phyloP scores from a whole-genome alignment of 1,140 invertebrate genomes.

The Ceratina calcarata region DNA sequence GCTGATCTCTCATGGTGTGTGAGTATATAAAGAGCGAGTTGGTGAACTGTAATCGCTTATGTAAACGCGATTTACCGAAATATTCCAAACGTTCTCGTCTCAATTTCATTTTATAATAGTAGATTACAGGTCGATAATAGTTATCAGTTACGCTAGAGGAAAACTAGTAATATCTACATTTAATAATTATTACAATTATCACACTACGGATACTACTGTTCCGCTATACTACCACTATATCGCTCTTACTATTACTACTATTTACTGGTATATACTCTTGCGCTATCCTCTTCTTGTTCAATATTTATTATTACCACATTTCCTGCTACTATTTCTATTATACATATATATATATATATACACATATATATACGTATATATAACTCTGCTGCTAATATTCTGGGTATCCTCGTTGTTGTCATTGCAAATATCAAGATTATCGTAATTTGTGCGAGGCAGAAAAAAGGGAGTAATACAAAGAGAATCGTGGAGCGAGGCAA shows the following conservation, averaged over 20 bases:
- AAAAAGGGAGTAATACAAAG: conserved; percentile 16
- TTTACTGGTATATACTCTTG: conserved; percentile 51
- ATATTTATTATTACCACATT: conserved; percentile 50
- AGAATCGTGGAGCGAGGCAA: conserved; percentile 27
- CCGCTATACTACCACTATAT: conserved; percentile 50
- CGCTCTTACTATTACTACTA: conserved; percentile 51
- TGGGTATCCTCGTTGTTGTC: conserved; percentile 24
- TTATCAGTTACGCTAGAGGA: conserved; percentile 58
- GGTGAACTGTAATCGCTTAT: conserved; percentile 71
- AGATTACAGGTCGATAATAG: conserved; percentile 60
- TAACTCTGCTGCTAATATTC: conserved; percentile 35
- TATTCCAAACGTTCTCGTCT: conserved; percentile 69
- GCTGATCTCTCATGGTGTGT: conserved; percentile 77
- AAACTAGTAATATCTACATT: conserved; percentile 47
- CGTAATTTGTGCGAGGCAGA: conserved; percentile 20
- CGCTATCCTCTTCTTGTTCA: conserved; percentile 44
- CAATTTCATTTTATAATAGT: conserved; percentile 69
- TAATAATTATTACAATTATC: conserved; percentile 55
- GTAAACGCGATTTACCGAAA: conserved; percentile 72
- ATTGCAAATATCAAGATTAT: conserved; percentile 37
- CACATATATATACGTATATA: too few species aligned
- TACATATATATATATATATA: neutral
- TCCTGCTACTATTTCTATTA: conserved; percentile 47
- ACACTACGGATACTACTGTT: conserved; percentile 40
- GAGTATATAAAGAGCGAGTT: conserved; percentile 75